A percentile compares a stretch with the other conserved stretches of the same genome.
phyloP scores from a whole-genome alignment of 1,140 invertebrate genomes.

The Meteorus sp. region DNA sequence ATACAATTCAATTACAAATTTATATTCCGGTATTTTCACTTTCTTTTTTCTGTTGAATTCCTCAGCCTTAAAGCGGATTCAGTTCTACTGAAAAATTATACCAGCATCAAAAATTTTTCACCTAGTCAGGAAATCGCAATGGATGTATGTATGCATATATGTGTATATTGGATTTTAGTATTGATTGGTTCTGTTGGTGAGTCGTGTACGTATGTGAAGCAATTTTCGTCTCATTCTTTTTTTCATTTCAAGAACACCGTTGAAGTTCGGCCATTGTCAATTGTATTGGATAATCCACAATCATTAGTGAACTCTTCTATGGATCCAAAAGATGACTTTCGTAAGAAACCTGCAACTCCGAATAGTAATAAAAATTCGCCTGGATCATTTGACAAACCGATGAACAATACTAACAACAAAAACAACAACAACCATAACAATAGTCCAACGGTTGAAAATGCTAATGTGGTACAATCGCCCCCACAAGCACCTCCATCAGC shows the following conservation, averaged over 20 bases:
- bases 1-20: too few relatives aligned
- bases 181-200: too few relatives aligned
- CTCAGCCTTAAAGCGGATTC: too few relatives aligned
- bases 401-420: constrained; percentile 7
- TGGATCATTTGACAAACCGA: neutral
- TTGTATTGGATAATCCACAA: constrained; percentile 17
- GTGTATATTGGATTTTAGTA: too few relatives aligned
- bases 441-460: neutral
- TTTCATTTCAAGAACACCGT: constrained; percentile 4
- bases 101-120: too few relatives aligned
- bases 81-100: too few relatives aligned
- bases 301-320: neutral
- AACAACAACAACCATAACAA: neutral
- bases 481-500: neutral
- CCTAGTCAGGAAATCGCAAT: too few relatives aligned
- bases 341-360: neutral
- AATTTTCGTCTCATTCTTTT: constrained; percentile 18
- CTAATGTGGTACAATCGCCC: neutral
- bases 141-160: too few relatives aligned
- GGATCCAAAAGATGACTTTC: neutral
- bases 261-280: constrained; percentile 20
- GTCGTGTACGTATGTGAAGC: constrained; percentile 5
- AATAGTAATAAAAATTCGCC: neutral
- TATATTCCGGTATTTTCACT: too few relatives aligned
- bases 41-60: too few relatives aligned